phyloP scores from a whole-genome alignment of 2,113 vertebrate species.

The Lophochroa leadbeateri region DNA sequence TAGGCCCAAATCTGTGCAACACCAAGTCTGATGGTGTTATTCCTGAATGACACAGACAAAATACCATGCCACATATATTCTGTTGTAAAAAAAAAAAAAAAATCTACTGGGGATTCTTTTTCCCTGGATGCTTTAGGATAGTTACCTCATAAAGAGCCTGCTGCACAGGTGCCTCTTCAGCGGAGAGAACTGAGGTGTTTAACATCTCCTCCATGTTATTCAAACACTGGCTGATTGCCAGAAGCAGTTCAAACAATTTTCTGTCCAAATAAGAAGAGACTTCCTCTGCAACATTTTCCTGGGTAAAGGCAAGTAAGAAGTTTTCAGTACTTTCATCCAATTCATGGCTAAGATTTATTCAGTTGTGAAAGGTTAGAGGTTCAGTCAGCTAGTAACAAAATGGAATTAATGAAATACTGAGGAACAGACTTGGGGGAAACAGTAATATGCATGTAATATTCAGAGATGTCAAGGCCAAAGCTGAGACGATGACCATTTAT shows the following conservation, averaged over 20 bases:
- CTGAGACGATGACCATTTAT: background rate
- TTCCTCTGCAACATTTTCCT: conserved; percentile 69
- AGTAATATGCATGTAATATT: background rate
- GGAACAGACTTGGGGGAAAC: background rate
- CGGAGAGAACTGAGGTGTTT: conserved; percentile 45
- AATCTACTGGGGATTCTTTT: background rate
- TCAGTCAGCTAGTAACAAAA: background rate
- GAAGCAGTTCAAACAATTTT: conserved; percentile 81
- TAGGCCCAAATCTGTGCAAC: background rate
- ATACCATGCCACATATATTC: background rate
- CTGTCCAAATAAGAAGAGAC: conserved; percentile 72
- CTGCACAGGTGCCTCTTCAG: conserved; percentile 61
- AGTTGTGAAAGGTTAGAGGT: rapidly evolving
- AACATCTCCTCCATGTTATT: conserved; percentile 76
- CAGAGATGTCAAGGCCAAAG: background rate
- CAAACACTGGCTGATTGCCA: conserved; percentile 76
- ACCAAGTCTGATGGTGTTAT: background rate
- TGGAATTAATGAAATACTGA: background rate
- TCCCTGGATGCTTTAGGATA: background rate
- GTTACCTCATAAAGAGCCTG: conserved; percentile 80
- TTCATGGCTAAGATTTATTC: background rate
- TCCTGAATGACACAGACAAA: background rate
- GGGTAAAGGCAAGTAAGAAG: background rate
- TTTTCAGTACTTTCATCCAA: background rate
- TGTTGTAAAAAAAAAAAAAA: background rate